Evolutionary conservation across 2,888 invertebrate species (phyloP).

Genomic region (Drosophila suboccidentalis): DNA sequence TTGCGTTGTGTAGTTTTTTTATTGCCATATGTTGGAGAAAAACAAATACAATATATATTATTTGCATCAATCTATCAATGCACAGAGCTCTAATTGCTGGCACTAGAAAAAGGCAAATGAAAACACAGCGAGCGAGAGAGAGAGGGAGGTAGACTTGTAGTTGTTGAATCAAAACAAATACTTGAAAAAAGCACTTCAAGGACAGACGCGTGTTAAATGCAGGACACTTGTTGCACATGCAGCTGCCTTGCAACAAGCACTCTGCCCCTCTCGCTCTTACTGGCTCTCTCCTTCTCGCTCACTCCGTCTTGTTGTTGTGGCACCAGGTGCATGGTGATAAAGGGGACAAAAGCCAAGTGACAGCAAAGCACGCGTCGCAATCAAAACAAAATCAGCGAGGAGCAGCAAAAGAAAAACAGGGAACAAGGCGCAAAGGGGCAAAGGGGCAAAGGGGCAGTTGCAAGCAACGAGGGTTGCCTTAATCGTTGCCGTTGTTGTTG

Average conservation of each 20-base stretch:
- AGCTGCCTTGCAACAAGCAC: slow-evolving; percentile 19
- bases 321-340: slow-evolving; percentile 12
- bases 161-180: slow-evolving; percentile 22
- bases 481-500: slow-evolving; percentile 14
- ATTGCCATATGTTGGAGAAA: slow-evolving; percentile 9
- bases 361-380: slow-evolving; percentile 70
- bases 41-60: background rate
- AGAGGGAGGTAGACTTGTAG: background rate
- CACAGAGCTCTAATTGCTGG: background rate
- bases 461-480: slow-evolving; percentile 25
- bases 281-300: background rate
- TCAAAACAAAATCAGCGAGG: slow-evolving; percentile 66
- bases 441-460: background rate
- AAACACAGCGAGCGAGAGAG: background rate
- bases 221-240: slow-evolving; percentile 67
- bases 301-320: background rate
- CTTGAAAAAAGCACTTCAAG: slow-evolving; percentile 12
- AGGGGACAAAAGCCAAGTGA: slow-evolving; percentile 11
- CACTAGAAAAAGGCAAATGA: background rate
- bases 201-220: slow-evolving; percentile 22
- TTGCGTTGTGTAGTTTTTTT: slow-evolving; percentile 1
- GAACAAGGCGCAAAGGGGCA: background rate
- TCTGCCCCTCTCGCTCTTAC: background rate
- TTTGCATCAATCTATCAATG: slow-evolving; percentile 2
- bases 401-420: background rate